Conservation (phyloP, 1,140 invertebrate species). For the Homarus americanus region DNA sequence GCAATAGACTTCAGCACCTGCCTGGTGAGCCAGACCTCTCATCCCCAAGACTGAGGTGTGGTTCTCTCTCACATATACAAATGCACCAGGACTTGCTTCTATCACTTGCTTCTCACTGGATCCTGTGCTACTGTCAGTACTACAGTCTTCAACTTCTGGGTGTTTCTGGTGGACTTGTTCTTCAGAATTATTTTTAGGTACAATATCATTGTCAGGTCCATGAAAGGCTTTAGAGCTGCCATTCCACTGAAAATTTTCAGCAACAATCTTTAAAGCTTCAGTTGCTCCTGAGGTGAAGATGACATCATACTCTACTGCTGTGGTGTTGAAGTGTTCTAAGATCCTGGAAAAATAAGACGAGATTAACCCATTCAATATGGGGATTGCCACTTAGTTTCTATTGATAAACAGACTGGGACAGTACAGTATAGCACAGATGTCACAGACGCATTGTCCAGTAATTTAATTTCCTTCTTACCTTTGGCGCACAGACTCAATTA, state of each 20-base stretch:
- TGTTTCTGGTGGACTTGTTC: background rate
- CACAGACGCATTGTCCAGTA: too few relatives aligned
- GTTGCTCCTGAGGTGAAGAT: conserved; percentile 96
- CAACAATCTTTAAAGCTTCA: conserved; percentile 88
- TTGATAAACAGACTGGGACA: too few relatives aligned
- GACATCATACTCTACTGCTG: conserved; percentile 88
- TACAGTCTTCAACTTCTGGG: background rate
- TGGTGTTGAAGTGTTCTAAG: conserved; percentile 90
- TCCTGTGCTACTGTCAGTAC: background rate
- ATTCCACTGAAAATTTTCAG: conserved; percentile 88
- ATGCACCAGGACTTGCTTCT: conserved; percentile 80
- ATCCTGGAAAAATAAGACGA: conserved; percentile 85
- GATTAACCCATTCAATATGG: too few relatives aligned
- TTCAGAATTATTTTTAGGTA: background rate
- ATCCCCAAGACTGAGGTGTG: conserved; percentile 97
- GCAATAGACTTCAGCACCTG: conserved; percentile 32
- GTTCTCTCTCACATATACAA: conserved; percentile 92
- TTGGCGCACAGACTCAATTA: conserved; percentile 88
- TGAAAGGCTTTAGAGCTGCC: background rate
- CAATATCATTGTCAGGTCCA: background rate
- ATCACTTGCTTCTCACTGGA: background rate
- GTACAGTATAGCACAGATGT: too few relatives aligned
- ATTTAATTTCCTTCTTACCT: conserved; percentile 79
- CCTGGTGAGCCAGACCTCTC: conserved; percentile 81
- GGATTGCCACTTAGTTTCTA: too few relatives aligned